These are phyloP conservation scores for Tetramorium bicarinatum DNA, from an alignment of 2,888 invertebrate species.

Conservation along the genomic window DNA sequence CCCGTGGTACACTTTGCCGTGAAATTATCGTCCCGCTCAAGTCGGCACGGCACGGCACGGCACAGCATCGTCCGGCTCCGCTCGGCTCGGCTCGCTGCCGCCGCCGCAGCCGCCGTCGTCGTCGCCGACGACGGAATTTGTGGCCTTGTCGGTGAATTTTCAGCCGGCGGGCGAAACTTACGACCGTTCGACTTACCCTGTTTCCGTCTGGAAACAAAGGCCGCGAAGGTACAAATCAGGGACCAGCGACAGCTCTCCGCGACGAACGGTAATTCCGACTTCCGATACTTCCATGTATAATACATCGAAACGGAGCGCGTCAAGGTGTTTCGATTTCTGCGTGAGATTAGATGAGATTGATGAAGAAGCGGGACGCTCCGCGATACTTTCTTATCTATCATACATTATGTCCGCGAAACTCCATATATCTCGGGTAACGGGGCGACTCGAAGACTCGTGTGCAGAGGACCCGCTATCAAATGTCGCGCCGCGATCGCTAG, in stretches of 20 bases:
- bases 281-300: not conserved
- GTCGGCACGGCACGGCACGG: constrained; percentile 26
- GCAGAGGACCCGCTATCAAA: constrained; percentile 20
- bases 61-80: not conserved
- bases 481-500: constrained; percentile 4
- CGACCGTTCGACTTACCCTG: constrained; percentile 57
- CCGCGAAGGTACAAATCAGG: not conserved
- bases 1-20: constrained; percentile 66
- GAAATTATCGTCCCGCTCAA: constrained; percentile 62
- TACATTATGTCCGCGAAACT: not conserved
- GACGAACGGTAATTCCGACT: not conserved
- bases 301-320: not conserved
- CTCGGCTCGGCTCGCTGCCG: not conserved
- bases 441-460: not conserved
- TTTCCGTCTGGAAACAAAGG: constrained; percentile 49
- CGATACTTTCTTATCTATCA: constrained; percentile 26
- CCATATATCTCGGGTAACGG: constrained; percentile 37
- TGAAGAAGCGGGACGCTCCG: not conserved
- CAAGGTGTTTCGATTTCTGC: not conserved
- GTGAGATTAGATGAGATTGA: not conserved
- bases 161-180: constrained; percentile 51
- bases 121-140: constrained; percentile 49
- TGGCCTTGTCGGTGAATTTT: constrained; percentile 52
- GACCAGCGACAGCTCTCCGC: not conserved
- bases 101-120: not conserved